Conservation (phyloP, 2,888 invertebrate species). For the Ptilodon capucinus region DNA sequence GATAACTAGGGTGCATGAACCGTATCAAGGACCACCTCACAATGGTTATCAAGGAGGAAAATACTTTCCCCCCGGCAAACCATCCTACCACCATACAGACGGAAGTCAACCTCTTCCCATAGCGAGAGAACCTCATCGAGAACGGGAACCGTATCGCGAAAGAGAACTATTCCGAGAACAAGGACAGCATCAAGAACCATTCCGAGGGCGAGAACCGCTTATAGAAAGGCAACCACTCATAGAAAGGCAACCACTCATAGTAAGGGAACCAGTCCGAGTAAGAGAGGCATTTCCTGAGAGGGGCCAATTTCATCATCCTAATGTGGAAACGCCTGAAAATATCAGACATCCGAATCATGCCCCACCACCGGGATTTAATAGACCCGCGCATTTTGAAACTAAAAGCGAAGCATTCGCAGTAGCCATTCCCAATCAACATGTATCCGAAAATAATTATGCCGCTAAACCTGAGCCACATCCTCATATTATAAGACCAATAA, state of each 20-base stretch:
- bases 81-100: background rate
- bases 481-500: background rate
- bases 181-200: background rate
- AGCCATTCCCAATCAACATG: background rate
- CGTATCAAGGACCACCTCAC: constrained; percentile 4
- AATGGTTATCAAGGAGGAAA: background rate
- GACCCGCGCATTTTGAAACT: constrained; percentile 2
- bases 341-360: constrained; percentile 1
- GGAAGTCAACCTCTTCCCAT: background rate
- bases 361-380: background rate
- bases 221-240: background rate
- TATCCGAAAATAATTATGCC: background rate
- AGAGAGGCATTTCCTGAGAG: background rate
- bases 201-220: background rate
- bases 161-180: background rate
- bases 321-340: constrained; percentile 1
- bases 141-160: background rate
- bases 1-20: constrained; percentile 3
- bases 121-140: background rate
- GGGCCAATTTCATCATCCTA: constrained; percentile 5
- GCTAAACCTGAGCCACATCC: background rate
- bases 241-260: background rate
- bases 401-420: background rate
- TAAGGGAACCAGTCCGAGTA: background rate
- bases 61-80: constrained; percentile 1